A percentile compares a stretch with the other conserved stretches of the same genome.
Evolutionary conservation across 2,113 vertebrate genomes (phyloP).

Genomic region (Odocoileus virginianus): DNA sequence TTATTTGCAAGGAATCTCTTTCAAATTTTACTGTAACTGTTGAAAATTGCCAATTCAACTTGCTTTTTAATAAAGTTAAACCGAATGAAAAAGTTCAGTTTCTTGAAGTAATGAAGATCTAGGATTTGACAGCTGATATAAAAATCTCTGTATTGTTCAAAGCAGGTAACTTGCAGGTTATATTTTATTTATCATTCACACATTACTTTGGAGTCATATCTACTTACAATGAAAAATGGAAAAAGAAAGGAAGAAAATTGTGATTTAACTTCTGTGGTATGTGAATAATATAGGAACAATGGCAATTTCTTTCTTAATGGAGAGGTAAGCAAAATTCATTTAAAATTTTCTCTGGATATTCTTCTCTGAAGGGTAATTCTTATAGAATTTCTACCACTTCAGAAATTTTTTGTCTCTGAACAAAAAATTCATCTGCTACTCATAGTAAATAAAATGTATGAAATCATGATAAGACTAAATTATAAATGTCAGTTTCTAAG

Average conservation of each 20-base stretch:
- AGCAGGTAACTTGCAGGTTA: background rate
- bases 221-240: background rate
- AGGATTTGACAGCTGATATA: background rate
- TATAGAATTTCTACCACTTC: background rate
- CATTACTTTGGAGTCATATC: background rate
- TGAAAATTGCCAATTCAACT: background rate
- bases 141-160: background rate
- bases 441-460: conserved; percentile 2
- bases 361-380: background rate
- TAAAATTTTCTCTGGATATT: background rate
- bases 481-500: background rate
- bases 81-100: background rate
- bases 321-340: background rate
- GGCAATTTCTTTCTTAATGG: background rate
- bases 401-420: background rate
- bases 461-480: background rate
- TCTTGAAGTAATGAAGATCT: background rate
- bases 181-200: background rate
- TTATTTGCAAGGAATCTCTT: background rate
- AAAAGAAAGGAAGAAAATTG: background rate
- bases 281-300: background rate
- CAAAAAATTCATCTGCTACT: background rate
- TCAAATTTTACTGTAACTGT: background rate
- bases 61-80: background rate
- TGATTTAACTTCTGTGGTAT: background rate